Evolutionary conservation across 1,140 invertebrate genomes (phyloP).

Genomic region (Cecropterus lyciades): DNA sequence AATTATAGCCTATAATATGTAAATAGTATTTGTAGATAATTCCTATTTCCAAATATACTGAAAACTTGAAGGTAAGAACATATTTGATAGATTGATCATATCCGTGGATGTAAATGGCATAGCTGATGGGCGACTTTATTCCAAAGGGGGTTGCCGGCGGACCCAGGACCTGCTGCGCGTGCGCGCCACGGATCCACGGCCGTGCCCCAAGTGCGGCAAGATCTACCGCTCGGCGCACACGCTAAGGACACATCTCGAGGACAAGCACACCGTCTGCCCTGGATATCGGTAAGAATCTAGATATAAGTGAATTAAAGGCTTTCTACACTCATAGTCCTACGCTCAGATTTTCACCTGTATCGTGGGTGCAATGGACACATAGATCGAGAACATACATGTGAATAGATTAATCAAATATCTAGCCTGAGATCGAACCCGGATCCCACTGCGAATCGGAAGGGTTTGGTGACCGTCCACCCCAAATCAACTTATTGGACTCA

Average conservation of each 20-base stretch:
- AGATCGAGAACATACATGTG: too few species aligned
- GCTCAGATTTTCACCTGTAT: too few species aligned
- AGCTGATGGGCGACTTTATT: constrained; percentile 10
- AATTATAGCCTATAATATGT: too few species aligned
- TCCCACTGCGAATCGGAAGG: too few species aligned
- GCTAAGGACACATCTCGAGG: constrained; percentile 94
- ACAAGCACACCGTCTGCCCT: constrained; percentile 96
- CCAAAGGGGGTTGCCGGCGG: constrained; percentile 87
- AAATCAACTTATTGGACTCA: too few species aligned
- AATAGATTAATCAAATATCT: too few species aligned
- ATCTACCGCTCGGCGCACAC: constrained; percentile 96
- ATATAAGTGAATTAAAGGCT: neutral
- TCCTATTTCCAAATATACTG: neutral
- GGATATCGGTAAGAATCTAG: constrained; percentile 86
- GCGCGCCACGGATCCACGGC: constrained; percentile 94
- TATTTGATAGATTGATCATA: neutral
- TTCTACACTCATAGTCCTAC: too few species aligned
- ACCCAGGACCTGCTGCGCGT: constrained; percentile 93
- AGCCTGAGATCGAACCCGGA: too few species aligned
- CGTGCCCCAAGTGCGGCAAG: constrained; percentile 96
- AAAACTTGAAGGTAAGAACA: constrained; percentile 29
- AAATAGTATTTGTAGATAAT: too few species aligned
- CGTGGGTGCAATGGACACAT: too few species aligned
- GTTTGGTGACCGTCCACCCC: too few species aligned
- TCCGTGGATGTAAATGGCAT: neutral